Evolutionary conservation across 1,140 invertebrate species (phyloP), one percentile per base, ranked within the genome.

Genomic region (Belonocnema kinseyi): DNA sequence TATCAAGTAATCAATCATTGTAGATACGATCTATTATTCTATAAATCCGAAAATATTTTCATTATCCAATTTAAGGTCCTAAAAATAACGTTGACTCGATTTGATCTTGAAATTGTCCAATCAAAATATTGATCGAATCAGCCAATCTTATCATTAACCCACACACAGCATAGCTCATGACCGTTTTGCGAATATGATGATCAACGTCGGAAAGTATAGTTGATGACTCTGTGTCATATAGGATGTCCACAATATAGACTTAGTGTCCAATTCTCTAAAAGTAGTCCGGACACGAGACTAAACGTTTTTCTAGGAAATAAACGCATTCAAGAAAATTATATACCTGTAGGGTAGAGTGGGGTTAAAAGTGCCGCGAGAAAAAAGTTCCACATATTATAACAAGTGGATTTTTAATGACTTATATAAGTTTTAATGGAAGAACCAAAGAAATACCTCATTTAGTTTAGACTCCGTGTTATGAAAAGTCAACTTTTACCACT

Each of bases 101-200:
- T 56, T 1, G 16, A 66, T 66, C 58, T 66, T 40, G 26, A 66
- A 66, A 66, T 26, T 66, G 58, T 26, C 40, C 58, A 66, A 66
- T 66, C 58, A 66, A 40, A 66, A 66, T 16, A 16, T 66, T 66
- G 58, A 66, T 66, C 58, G 16, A 66, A 66, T 66, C 21, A 66
- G 21, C 13, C 58, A 66, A 21, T 66, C 40, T 26, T 19, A 21
- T 56, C 7, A 21, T 17, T 21, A 66, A 66, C 58, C 58, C 58
- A 66, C 58, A 11, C 40, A 66, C 8, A 66, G 19, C 21, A 21
- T 3, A 33, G 26, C 26, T 66, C 26, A 33, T 26, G 14, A 66
- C 26, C 21, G 16, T 26, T 66, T 26, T 3, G 26, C 58, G 40
- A 66, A 33, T 66, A 66, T 66, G 21, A 33, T n/a, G 58, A 66